Conservation (phyloP, 2,888 invertebrate genomes). For the Eristalis tenax region DNA sequence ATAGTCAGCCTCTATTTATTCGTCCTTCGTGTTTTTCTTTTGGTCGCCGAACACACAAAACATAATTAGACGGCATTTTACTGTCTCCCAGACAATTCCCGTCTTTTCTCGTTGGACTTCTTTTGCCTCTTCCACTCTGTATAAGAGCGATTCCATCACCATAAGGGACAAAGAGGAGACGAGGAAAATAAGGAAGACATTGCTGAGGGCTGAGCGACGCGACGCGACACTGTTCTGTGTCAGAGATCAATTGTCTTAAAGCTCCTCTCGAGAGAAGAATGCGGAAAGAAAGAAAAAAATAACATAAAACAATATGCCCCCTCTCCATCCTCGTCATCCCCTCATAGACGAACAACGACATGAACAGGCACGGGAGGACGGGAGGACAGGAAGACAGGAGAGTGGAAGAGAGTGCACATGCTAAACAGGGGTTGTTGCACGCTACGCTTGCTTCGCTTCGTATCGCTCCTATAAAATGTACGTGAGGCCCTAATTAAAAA, state of each 20-base stretch:
- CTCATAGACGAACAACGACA: background rate
- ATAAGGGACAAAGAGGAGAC: background rate
- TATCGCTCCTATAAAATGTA: constrained; percentile 3
- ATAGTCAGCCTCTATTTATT: constrained; percentile 42
- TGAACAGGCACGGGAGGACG: background rate
- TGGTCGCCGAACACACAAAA: constrained; percentile 61
- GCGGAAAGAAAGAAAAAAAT: constrained; percentile 4
- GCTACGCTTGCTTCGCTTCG: constrained; percentile 45
- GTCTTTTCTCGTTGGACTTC: constrained; percentile 3
- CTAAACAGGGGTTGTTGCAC: constrained; percentile 63
- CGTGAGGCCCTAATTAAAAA: constrained; percentile 70
- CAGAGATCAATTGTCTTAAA: constrained; percentile 58
- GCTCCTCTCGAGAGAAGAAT: constrained; percentile 7
- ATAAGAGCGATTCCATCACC: background rate
- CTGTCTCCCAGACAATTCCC: constrained; percentile 58
- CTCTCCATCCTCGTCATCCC: constrained; percentile 12
- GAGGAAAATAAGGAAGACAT: background rate
- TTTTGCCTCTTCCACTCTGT: background rate
- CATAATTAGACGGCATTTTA: constrained; percentile 71
- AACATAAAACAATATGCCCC: constrained; percentile 27
- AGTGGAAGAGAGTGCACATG: constrained; percentile 55
- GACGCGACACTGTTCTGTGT: constrained; percentile 47
- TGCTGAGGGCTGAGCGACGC: background rate
- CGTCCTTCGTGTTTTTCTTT: constrained; percentile 36
- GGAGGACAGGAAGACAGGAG: background rate